Conservation (phyloP, 1,140 invertebrate species). For the Leptonema lineaticorne region DNA sequence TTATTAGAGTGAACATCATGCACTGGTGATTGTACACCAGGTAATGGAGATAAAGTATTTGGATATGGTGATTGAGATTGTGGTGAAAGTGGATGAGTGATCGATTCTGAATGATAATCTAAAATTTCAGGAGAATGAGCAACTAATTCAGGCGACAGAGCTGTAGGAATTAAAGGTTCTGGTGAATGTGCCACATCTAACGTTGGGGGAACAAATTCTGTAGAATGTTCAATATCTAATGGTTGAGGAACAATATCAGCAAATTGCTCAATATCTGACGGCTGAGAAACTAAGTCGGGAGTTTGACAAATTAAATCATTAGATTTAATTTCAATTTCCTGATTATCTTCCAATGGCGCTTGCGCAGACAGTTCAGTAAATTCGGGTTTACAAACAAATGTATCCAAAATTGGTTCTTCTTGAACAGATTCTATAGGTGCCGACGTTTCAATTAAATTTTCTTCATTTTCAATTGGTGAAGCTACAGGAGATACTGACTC, state of each 20-base stretch:
- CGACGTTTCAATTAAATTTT: constrained; percentile 18
- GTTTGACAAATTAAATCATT: background rate
- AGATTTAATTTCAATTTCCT: background rate
- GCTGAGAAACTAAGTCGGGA: background rate
- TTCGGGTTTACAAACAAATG: background rate
- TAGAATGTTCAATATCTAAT: background rate
- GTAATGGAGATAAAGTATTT: constrained; percentile 32
- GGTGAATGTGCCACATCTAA: constrained; percentile 13
- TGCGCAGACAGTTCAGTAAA: background rate
- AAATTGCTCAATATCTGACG: background rate
- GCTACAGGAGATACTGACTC: constrained; percentile 23
- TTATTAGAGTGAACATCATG: constrained; percentile 15
- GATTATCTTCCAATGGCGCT: constrained; percentile 6
- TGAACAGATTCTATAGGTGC: background rate
- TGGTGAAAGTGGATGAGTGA: background rate
- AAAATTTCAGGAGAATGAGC: background rate
- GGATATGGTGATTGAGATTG: constrained; percentile 21
- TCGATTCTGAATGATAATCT: constrained; percentile 2
- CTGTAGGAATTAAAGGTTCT: background rate
- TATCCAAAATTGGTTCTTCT: background rate
- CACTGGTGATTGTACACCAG: constrained; percentile 29
- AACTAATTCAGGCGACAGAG: background rate
- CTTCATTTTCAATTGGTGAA: constrained; percentile 25
- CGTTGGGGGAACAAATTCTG: background rate
- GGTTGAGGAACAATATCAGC: background rate